Evolutionary conservation across 2,797 vertebrate genomes (phyloP), one percentile per base, ranked within the genome.

Genomic region (Sarcophilus harrisii): DNA sequence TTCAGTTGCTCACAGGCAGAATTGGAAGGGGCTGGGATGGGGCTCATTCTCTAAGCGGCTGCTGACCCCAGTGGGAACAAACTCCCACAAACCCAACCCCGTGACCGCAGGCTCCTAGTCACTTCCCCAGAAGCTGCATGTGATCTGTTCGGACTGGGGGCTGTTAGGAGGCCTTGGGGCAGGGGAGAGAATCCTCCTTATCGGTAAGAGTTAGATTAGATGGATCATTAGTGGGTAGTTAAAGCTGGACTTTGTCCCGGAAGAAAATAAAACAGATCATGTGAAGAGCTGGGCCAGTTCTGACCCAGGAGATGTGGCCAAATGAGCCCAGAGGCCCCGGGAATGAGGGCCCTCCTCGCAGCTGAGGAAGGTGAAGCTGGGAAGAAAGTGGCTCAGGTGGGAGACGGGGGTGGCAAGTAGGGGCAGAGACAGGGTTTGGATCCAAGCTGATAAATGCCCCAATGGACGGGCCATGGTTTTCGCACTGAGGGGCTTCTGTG

Each of bases 401-500:
- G 52, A 52, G 14, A n/a, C n/a, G 49, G 49, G 49, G 49, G 49
- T 2, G 49, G 13, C 5, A 14, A n/a, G 5, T 16, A 73, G 66
- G 16, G 66, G 38, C 18, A 38, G 18, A 10, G 66, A 16, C n/a
- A 73, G n/a, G 66, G 2, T 73, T 38, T 21, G n/a, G 18, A 73
- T 6, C 66, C n/a, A 21, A 18, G 4, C 32, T 1, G 5, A 54
- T 54, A 5, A 54, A 54, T 54, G 52, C 4, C 0, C 52, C 2
- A n/a, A n/a, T n/a, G 5, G 62, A 66, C 5, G 18, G 13, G 32
- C 62, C 5, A 5, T 18, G 62, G 14, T 5, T 2, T 66, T 12
- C 18, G 5, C 16, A 73, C 32, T 38, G 13, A n/a, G 21, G 16
- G 5, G 18, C n/a, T 8, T 10, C 18, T 4, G 1, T 0, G 66